Percentiles rank a stretch among this genome's conserved stretches.
Evolutionary conservation across 1,140 invertebrate genomes (phyloP).

Genomic region (Drosophila carrolli): DNA sequence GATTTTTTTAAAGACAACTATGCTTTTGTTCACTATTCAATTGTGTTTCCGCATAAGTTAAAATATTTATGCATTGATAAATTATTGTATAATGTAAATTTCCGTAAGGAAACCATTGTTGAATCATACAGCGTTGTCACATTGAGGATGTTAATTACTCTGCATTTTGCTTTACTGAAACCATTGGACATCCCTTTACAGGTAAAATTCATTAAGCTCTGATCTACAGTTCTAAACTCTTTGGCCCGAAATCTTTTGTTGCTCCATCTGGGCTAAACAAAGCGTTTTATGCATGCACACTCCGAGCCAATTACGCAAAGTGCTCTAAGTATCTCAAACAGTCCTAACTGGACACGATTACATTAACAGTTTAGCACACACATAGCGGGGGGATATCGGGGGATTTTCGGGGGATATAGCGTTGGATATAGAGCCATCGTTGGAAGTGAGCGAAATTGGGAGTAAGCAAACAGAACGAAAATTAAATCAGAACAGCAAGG

Average conservation of each 20-base stretch:
- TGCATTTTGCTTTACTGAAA: background rate
- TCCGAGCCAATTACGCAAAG: constrained; percentile 73
- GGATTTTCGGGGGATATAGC: background rate
- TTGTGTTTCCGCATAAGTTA: no score
- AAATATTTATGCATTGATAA: background rate
- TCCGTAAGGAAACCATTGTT: background rate
- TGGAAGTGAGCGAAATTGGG: constrained; percentile 14
- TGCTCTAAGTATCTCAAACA: constrained; percentile 69
- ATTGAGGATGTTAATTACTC: background rate
- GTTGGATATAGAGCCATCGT: constrained; percentile 3
- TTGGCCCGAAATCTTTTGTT: constrained; percentile 28
- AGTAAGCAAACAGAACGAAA: constrained; percentile 62
- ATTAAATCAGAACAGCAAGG: constrained; percentile 58
- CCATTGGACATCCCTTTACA: background rate
- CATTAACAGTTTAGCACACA: constrained; percentile 71
- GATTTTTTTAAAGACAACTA: no score
- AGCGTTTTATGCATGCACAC: constrained; percentile 69
- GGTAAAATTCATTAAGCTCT: constrained; percentile 4
- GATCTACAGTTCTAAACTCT: constrained; percentile 8
- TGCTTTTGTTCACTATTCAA: no score
- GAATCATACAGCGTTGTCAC: background rate
- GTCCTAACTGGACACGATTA: constrained; percentile 70
- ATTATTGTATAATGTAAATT: background rate
- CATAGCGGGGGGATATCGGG: background rate
- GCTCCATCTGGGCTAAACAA: constrained; percentile 44